Evolutionary conservation across 2,797 vertebrate genomes (phyloP).

Genomic region (Clarias pachynema): DNA sequence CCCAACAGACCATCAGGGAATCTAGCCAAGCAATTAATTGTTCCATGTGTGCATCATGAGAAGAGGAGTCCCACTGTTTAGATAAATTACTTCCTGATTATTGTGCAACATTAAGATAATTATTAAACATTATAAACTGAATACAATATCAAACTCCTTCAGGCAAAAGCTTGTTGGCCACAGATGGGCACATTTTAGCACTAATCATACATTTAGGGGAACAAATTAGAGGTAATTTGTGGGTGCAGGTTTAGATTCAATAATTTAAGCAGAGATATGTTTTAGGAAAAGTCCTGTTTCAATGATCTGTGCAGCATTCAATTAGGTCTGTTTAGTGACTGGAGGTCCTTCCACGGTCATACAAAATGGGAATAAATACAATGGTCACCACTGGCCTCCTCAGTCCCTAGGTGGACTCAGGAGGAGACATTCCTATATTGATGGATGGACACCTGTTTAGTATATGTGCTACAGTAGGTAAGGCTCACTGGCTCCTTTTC

Average conservation of each 20-base stretch:
- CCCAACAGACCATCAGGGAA: neutral
- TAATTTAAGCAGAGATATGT: neutral
- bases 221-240: conserved; percentile 9
- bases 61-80: neutral
- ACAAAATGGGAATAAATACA: too few relatives aligned
- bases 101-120: neutral
- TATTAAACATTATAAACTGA: neutral
- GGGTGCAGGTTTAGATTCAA: neutral
- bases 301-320: neutral
- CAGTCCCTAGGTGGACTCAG: too few relatives aligned
- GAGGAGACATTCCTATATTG: too few relatives aligned
- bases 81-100: neutral
- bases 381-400: too few relatives aligned
- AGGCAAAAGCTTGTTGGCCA: neutral
- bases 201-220: neutral
- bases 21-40: neutral
- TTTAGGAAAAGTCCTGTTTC: neutral
- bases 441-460: neutral
- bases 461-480: neutral
- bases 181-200: neutral
- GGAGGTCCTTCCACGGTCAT: too few relatives aligned
- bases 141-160: neutral
- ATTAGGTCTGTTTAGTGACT: neutral
- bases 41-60: neutral
- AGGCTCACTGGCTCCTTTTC: neutral